Percentiles rank a stretch among this genome's conserved stretches.
Evolutionary conservation across 2,797 vertebrate species (phyloP).

Genomic region (Naso thynnoides): DNA sequence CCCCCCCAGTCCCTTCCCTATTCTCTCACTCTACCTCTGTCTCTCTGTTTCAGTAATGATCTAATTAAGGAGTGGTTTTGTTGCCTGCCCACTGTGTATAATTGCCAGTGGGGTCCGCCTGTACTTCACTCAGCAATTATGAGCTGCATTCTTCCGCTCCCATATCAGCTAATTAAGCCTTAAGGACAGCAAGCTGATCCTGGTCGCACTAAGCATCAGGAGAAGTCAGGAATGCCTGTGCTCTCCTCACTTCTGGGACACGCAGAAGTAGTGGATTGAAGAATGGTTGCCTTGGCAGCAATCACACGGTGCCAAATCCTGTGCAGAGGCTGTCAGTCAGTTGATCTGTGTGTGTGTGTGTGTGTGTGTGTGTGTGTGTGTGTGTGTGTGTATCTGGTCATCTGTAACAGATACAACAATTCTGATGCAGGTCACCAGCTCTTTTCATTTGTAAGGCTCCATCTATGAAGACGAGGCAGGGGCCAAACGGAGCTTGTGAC

Average conservation of each 20-base stretch:
- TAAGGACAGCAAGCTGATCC: slow-evolving; percentile 70
- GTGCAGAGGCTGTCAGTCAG: slow-evolving; percentile 67
- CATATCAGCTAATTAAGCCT: slow-evolving; percentile 82
- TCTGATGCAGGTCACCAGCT: slow-evolving; percentile 63
- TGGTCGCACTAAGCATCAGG: slow-evolving; percentile 56
- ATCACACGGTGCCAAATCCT: slow-evolving; percentile 69
- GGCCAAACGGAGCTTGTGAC: slow-evolving; percentile 68
- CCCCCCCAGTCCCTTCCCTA: slow-evolving; percentile 9
- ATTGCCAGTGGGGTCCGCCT: slow-evolving; percentile 72
- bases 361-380: background rate
- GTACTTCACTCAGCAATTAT: slow-evolving; percentile 78
- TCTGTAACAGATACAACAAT: slow-evolving; percentile 63
- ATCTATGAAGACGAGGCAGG: slow-evolving; percentile 50
- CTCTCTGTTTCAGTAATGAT: slow-evolving; percentile 60
- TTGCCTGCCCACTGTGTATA: slow-evolving; percentile 75
- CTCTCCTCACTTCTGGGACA: slow-evolving; percentile 54
- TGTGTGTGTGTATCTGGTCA: slow-evolving; percentile 50
- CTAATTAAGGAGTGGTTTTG: slow-evolving; percentile 79
- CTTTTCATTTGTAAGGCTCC: slow-evolving; percentile 61
- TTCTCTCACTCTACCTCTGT: slow-evolving; percentile 44
- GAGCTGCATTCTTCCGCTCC: slow-evolving; percentile 67
- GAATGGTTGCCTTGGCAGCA: slow-evolving; percentile 71
- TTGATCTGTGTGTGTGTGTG: slow-evolving; percentile 21
- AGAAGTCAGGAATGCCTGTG: slow-evolving; percentile 59
- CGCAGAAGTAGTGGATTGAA: slow-evolving; percentile 36